Base-by-base conservation (phyloP, 2,888 invertebrate genomes). In the Belgica antarctica region DNA sequence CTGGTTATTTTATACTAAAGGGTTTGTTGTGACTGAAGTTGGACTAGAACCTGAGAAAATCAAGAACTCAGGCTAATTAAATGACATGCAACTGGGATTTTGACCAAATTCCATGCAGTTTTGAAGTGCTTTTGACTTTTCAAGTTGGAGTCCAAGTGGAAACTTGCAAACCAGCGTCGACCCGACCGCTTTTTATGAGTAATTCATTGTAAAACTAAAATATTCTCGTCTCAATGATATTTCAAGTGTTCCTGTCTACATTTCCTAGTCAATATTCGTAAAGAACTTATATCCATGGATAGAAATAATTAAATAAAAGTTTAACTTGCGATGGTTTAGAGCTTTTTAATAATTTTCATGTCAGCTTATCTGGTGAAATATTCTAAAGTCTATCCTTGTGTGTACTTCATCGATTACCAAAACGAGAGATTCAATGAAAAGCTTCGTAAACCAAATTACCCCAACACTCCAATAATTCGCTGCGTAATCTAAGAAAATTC, bases 291-390 rank as follows among this genome's bases (percentile, higher is more conserved):
- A 27, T 12, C 3, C 2, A 27, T 12, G 25, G 4, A 27, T 59
- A 10, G 25, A 59, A 24, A 24, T n/a, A 27, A 59, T 25, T 10
- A 59, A 27, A 59, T n/a, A 27, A 27, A 59, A n/a, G n/a, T n/a
- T n/a, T n/a, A n/a, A n/a, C n/a, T 27, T 59, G 59, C 59, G 59
- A 59, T 59, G 59, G 59, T 59, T 59, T 59, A 59, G 59, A 59
- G 59, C 25, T 59, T 27, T 59, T 27, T 59, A 2, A 12, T 25
- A n/a, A 24, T 27, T 12, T 27, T 59, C 27, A 27, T 59, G 59
- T 59, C 27, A 59, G 24, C 15, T 59, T 59, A 22, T 24, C 5
- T 59, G 25, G 57, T 27, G 3, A 27, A 59, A n/a, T n/a, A n/a
- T 19, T 52, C 52, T 52, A 59, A 59, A 27, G 7, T 15, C 25